These are phyloP conservation scores for Takifugu ocellatus DNA, from an alignment of 2,797 vertebrate species.

Conservation along the genomic window DNA sequence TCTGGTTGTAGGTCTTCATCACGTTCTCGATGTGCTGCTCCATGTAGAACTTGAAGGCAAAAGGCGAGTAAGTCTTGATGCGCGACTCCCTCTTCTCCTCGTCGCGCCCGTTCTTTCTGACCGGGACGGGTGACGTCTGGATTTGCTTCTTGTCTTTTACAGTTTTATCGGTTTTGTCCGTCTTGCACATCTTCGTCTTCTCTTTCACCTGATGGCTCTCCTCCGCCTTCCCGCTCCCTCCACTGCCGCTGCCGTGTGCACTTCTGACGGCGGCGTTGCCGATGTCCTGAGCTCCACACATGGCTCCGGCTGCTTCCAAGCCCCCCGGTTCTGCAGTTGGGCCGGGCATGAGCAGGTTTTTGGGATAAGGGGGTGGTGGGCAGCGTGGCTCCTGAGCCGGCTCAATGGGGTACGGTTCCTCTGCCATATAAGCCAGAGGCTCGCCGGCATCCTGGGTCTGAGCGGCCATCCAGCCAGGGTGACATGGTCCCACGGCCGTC, in stretches of 20 bases:
- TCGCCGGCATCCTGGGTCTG: constrained; percentile 76
- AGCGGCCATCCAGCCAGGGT: constrained; percentile 88
- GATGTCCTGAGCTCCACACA: constrained; percentile 73
- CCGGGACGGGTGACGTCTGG: constrained; percentile 93
- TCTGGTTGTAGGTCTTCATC: constrained; percentile 97
- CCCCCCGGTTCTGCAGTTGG: constrained; percentile 71
- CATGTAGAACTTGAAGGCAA: constrained; percentile 99
- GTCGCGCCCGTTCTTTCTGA: constrained; percentile 87
- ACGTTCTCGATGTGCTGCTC: constrained; percentile 98
- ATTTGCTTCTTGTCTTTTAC: constrained; percentile 97
- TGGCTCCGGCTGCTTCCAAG: constrained; percentile 75
- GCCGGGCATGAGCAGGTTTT: constrained; percentile 81
- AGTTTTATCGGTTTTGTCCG: constrained; percentile 80
- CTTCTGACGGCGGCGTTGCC: constrained; percentile 45
- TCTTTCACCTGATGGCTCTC: constrained; percentile 76
- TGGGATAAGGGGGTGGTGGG: constrained; percentile 92
- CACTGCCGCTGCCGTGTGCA: constrained; percentile 39
- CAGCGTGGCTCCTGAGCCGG: constrained; percentile 83
- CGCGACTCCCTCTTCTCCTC: constrained; percentile 95
- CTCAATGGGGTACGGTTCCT: constrained; percentile 80
- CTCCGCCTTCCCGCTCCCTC: constrained; percentile 66
- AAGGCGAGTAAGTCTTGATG: constrained; percentile 97
- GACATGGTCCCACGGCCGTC: constrained; percentile 94
- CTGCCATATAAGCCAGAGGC: constrained; percentile 76
- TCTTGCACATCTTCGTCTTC: constrained; percentile 81